phyloP scores from a whole-genome alignment of 2,797 vertebrate species.

The Telmatherina bonti region DNA sequence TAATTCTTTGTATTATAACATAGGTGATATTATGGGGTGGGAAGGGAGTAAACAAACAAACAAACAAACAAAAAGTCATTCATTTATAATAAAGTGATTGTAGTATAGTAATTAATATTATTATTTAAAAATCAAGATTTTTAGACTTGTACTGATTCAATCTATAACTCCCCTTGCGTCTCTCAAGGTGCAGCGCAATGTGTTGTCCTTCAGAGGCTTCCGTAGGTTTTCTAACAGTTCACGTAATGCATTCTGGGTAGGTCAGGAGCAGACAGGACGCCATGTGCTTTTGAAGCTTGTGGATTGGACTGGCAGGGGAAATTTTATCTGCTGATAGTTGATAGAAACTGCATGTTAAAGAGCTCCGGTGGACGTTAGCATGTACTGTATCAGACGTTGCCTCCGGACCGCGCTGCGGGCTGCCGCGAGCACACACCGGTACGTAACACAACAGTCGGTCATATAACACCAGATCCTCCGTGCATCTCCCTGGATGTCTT shows the following conservation, averaged over 20 bases:
- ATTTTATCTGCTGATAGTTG: background rate
- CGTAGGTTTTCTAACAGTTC: conserved; percentile 36
- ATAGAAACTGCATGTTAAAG: conserved; percentile 7
- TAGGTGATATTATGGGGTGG: too few relatives aligned
- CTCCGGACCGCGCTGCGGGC: conserved; percentile 77
- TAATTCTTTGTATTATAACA: too few relatives aligned
- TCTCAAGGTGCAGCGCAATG: background rate
- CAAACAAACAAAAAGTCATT: too few relatives aligned
- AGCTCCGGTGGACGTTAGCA: conserved; percentile 40
- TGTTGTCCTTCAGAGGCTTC: conserved; percentile 18
- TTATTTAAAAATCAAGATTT: too few relatives aligned
- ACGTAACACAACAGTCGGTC: conserved; percentile 43
- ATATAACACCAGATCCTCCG: conserved; percentile 16
- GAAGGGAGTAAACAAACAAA: too few relatives aligned
- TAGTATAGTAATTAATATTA: too few relatives aligned
- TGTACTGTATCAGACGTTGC: conserved; percentile 81
- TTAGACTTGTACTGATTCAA: background rate
- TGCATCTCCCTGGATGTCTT: background rate
- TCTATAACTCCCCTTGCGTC: background rate
- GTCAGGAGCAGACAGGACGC: conserved; percentile 80
- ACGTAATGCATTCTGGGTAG: conserved; percentile 82
- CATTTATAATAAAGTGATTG: too few relatives aligned
- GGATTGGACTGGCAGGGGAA: background rate
- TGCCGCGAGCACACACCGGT: conserved; percentile 73
- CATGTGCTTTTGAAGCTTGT: conserved; percentile 83